A percentile compares a stretch with the other conserved stretches of the same genome.
phyloP scores from a whole-genome alignment of 2,113 vertebrate genomes.

The Sapajus apella region DNA sequence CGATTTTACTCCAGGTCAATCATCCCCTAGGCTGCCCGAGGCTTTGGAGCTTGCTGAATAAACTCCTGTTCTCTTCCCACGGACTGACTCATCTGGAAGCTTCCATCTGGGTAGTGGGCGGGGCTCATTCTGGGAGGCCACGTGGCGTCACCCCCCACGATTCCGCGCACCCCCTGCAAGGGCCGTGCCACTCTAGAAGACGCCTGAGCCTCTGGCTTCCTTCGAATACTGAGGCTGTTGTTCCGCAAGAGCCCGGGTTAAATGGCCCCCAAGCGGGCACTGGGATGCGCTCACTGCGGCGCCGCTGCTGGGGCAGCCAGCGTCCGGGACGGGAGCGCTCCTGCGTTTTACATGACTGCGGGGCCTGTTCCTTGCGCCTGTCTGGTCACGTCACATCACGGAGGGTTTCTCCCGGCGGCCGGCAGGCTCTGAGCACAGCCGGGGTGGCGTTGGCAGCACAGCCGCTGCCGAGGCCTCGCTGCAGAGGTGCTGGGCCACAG shows the following conservation, averaged over 20 bases:
- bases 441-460: constrained; percentile 82
- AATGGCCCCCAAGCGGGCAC: not conserved
- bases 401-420: constrained; percentile 89
- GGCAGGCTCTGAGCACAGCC: constrained; percentile 87
- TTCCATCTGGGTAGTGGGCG: not conserved
- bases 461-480: constrained; percentile 74
- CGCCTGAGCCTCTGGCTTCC: not conserved
- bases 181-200: not conserved
- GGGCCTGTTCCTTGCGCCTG: constrained; percentile 94
- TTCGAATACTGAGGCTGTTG: not conserved
- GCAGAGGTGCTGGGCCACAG: not conserved
- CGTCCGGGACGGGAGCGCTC: constrained; percentile 87
- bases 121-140: not conserved
- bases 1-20: constrained; percentile 55
- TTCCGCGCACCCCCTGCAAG: rapidly evolving
- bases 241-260: rapidly evolving
- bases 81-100: constrained; percentile 44
- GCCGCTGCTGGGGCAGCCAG: not conserved
- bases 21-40: constrained; percentile 48
- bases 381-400: constrained; percentile 95
- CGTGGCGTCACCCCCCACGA: rapidly evolving
- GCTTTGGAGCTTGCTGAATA: not conserved
- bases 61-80: constrained; percentile 64
- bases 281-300: rapidly evolving
- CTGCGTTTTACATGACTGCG: constrained; percentile 96